Evolutionary conservation across 1,140 invertebrate genomes (phyloP), one percentile per base, ranked within the genome.

Genomic region (Drosophila pachea): DNA sequence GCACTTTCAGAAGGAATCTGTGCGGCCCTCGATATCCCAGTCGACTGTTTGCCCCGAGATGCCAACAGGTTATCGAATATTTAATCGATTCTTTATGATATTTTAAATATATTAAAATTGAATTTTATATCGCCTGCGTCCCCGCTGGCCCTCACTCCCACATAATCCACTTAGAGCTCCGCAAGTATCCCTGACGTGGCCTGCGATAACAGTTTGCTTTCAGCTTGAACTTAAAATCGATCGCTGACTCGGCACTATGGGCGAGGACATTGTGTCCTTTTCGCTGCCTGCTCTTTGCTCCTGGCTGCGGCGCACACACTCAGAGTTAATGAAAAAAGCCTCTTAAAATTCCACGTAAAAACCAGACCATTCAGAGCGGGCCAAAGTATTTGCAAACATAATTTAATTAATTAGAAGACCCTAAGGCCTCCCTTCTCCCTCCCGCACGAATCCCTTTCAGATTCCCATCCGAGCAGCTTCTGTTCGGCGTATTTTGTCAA

Each of bases 401-500:
- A 74, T 74, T 74, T 72, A 68, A 74, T 74, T 74, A 74, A 74
- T 72, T 74, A 74, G 49, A 58, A 48, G 7, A 43, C 52, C 52
- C 38, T 33, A 22, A 45, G 14, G n/a, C 7, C 29, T 9, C 11
- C 22, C 4, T 9, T 3, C 22, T 1, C 22, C 22, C 3, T 22
- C 22, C 22, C 22, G 1, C 22, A 22, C 22, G 22, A 22, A 22
- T 14, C 36, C 8, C 4, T 43, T 22, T 14, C 38, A 5, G 11
- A 42, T 42, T 54, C 36, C 6, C 12, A 29, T 9, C 43, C 22
- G 11, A 4, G 14, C 4, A 12, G 40, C 33, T 29, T 48, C 11
- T 47, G 31, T 42, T 32, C 52, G 59, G 58, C 52, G 49, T 63
- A 53, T 64, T 64, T 45, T 68, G 54, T 60, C 43, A 75, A 64